Conservation (phyloP, 2,888 invertebrate genomes). For the Keiferia lycopersicella region DNA sequence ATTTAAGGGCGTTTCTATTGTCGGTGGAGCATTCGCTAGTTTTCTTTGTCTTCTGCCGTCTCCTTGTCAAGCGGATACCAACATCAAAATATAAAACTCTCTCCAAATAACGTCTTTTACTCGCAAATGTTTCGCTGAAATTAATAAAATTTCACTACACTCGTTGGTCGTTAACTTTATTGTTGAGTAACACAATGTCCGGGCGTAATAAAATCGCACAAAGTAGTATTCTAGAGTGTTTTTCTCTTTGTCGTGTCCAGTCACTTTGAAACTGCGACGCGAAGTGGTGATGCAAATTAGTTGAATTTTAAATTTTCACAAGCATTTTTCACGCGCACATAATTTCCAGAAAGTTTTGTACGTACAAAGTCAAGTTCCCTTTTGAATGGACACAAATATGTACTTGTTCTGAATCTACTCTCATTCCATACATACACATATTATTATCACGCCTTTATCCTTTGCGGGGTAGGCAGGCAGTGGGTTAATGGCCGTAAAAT, state of each 20-base stretch:
- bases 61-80: too few relatives aligned
- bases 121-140: not conserved
- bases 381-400: too few relatives aligned
- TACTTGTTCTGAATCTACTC: too few relatives aligned
- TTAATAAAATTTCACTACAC: conserved; percentile 4
- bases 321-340: not conserved
- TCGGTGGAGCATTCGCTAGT: too few relatives aligned
- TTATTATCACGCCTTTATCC: too few relatives aligned
- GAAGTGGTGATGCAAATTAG: conserved; percentile 2
- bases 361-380: not conserved
- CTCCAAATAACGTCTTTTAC: too few relatives aligned
- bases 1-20: too few relatives aligned
- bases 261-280: not conserved
- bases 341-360: not conserved
- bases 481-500: too few relatives aligned
- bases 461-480: too few relatives aligned
- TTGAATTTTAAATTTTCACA: not conserved
- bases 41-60: too few relatives aligned
- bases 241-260: conserved; percentile 5
- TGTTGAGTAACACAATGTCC: conserved; percentile 12
- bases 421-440: too few relatives aligned
- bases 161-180: conserved; percentile 11
- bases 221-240: conserved; percentile 9
- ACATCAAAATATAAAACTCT: too few relatives aligned
- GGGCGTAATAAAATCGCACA: not conserved